Evolutionary conservation across 2,888 invertebrate species (phyloP).

Genomic region (Chrysina gloriosa): DNA sequence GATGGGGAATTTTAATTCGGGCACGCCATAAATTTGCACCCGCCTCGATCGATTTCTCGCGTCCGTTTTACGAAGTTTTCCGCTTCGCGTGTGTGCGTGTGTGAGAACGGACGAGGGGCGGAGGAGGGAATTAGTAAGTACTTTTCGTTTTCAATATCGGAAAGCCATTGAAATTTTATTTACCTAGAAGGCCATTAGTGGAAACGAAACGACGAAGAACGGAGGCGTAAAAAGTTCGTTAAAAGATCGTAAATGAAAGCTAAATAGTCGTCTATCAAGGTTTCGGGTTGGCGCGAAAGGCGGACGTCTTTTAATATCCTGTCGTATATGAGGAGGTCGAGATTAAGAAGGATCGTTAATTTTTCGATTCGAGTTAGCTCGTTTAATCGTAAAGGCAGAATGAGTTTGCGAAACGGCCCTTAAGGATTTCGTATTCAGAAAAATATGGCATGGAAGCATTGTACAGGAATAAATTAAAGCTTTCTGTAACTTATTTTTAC

Average conservation of each 20-base stretch:
- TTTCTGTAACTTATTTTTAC: too few relatives aligned
- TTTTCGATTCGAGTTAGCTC: conserved; percentile 14
- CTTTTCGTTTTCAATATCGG: too few relatives aligned
- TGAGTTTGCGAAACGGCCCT: neutral
- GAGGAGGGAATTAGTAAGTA: too few relatives aligned
- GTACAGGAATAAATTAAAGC: too few relatives aligned
- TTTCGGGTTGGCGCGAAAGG: conserved; percentile 9
- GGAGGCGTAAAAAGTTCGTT: conserved; percentile 32
- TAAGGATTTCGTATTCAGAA: too few relatives aligned
- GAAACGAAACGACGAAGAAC: conserved; percentile 22
- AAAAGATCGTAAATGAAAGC: conserved; percentile 35
- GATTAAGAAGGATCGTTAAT: conserved; percentile 18
- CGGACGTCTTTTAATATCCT: conserved; percentile 24
- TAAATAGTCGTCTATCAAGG: conserved; percentile 36
- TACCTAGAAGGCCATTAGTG: conserved; percentile 24
- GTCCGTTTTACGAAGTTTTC: too few relatives aligned
- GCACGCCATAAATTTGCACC: too few relatives aligned
- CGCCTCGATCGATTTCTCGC: too few relatives aligned
- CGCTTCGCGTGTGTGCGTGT: too few relatives aligned
- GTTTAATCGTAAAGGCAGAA: neutral
- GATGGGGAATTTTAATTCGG: conserved; percentile 18
- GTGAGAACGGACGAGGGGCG: too few relatives aligned
- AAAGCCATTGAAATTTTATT: conserved; percentile 34
- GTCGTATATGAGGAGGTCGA: neutral
- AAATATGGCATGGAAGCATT: too few relatives aligned